A percentile compares a stretch with the other conserved stretches of the same genome.
These are phyloP conservation scores for Gracilinanus agilis DNA, from an alignment of 2,113 vertebrate species.

Conservation along the genomic window DNA sequence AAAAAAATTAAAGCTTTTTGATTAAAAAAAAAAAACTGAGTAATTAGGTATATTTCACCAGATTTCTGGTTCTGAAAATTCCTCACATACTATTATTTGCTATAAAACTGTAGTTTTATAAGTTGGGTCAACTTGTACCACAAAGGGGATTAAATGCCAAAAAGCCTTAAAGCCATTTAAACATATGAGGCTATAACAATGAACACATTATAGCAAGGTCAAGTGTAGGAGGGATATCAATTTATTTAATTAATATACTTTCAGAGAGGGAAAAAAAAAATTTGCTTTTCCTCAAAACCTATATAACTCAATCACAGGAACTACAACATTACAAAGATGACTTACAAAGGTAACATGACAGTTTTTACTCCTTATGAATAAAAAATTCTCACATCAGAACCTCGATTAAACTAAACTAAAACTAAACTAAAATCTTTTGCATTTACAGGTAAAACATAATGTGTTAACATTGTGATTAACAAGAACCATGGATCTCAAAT, in stretches of 20 bases:
- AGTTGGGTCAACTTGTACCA: background rate
- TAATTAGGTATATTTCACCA: background rate
- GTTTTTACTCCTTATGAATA: background rate
- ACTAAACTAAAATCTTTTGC: background rate
- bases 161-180: background rate
- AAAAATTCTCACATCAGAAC: background rate
- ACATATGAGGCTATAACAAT: background rate
- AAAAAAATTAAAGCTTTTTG: background rate
- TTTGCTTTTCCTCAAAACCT: background rate
- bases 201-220: background rate
- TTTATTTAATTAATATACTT: background rate
- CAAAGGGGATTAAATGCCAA: background rate
- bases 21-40: background rate
- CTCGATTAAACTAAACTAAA: background rate
- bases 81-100: background rate
- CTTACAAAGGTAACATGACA: background rate
- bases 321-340: background rate
- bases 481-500: background rate
- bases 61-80: background rate
- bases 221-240: background rate
- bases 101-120: background rate
- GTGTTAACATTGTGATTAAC: background rate
- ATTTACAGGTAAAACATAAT: background rate
- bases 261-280: background rate
- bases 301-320: background rate